Percentiles rank a stretch among this genome's conserved stretches.
Conservation (phyloP, 2,888 invertebrate species). For the Machimus atricapillus region DNA sequence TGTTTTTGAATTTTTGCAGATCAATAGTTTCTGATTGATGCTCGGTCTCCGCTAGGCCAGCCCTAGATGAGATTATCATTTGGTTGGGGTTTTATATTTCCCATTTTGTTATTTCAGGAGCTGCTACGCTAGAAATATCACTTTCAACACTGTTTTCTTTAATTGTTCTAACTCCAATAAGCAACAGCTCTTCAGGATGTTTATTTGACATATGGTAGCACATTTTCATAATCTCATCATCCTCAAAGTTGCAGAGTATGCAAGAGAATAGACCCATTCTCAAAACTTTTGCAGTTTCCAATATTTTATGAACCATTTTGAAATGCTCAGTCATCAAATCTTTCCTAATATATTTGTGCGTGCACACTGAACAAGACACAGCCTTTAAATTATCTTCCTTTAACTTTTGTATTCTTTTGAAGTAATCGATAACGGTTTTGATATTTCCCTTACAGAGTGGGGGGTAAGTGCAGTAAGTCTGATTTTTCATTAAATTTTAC, state of each 20-base stretch:
- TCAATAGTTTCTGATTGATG: background rate
- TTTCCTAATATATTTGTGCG: background rate
- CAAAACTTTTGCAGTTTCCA: background rate
- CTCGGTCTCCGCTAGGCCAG: background rate
- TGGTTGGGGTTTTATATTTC: background rate
- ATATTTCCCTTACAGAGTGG: background rate
- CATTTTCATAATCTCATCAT: background rate
- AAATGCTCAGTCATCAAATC: background rate
- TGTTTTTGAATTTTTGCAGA: background rate
- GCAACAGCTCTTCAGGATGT: background rate
- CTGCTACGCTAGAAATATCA: background rate
- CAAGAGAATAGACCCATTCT: background rate
- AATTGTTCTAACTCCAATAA: background rate
- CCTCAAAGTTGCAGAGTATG: background rate
- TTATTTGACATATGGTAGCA: background rate
- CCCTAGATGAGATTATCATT: background rate
- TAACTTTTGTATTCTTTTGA: background rate
- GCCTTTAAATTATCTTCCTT: background rate
- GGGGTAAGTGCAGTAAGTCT: too few relatives aligned
- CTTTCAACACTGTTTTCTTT: background rate
- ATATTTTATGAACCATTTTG: background rate
- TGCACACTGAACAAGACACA: background rate
- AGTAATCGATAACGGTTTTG: background rate
- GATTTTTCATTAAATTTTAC: too few relatives aligned
- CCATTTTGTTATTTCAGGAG: background rate